Base-by-base conservation (phyloP, 1,140 invertebrate genomes). In the Musca domestica region DNA sequence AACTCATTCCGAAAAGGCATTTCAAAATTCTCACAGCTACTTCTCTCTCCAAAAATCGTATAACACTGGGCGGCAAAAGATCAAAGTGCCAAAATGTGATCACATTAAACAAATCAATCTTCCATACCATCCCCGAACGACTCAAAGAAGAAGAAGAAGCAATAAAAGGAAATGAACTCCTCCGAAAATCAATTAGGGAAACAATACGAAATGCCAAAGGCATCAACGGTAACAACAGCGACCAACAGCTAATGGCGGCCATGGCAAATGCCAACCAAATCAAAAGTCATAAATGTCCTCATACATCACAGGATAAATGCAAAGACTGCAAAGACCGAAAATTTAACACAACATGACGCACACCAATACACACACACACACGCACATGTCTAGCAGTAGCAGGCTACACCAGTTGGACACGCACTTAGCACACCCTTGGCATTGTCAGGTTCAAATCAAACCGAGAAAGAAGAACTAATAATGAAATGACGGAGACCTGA, bases 291-390 rank as follows among this genome's bases (percentile, higher is more conserved):
- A 61, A 61, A 61, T 61, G 56, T 61, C 56, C 56, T 61, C 56
- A 61, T 61, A n/a, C 56, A 61, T 61, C 56, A 61, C 27, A 61
- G 56, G 56, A 61, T 30, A 61, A 61, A 61, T 61, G 27, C n/a
- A n/a, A n/a, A n/a, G n/a, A n/a, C n/a, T n/a, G n/a, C n/a, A n/a
- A n/a, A n/a, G n/a, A n/a, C n/a, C n/a, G n/a, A n/a, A n/a, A n/a
- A n/a, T n/a, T n/a, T n/a, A n/a, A n/a, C n/a, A n/a, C n/a, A n/a
- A n/a, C n/a, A n/a, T n/a, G n/a, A n/a, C n/a, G 3, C 27, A 30
- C 3, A 30, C 9, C 27, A 3, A 30, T 30, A 30, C 27, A 30
- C 3, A 30, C 27, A 30, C 27, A 30, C 27, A 9, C 27, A 30
- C 27, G 9, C 27, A 30, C 27, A 30, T n/a, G 27, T 30, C 27